Conservation (phyloP, 2,797 vertebrate species). For the Hydrolagus colliei region DNA sequence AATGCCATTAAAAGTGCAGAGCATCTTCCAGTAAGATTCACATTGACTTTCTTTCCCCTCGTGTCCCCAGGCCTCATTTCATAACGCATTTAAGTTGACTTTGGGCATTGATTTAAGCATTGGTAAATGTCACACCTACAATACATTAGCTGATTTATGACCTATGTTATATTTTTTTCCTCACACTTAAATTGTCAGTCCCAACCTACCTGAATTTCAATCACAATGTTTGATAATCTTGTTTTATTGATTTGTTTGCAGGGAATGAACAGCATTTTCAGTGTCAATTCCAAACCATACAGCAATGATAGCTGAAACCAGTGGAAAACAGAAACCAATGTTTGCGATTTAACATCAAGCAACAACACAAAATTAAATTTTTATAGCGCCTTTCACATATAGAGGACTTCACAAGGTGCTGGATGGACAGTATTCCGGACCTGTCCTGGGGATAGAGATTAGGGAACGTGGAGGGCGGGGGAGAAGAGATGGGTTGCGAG, state of each 20-base stretch:
- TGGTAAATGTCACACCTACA: background rate
- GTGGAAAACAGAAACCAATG: too few species aligned
- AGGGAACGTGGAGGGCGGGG: too few species aligned
- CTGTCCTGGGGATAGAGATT: too few species aligned
- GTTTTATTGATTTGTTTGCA: background rate
- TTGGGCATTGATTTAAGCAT: background rate
- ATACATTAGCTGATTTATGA: background rate
- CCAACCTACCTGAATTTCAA: background rate
- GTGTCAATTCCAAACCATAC: too few species aligned
- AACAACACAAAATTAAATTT: too few species aligned
- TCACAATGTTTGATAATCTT: background rate
- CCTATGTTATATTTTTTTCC: background rate
- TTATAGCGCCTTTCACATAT: too few species aligned
- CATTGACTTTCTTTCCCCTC: background rate
- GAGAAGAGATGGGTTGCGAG: too few species aligned
- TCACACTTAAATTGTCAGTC: background rate
- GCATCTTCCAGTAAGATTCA: background rate
- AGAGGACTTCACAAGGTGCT: too few species aligned
- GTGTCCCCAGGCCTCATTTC: background rate
- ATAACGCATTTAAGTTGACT: background rate
- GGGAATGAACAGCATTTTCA: background rate
- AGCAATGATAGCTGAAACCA: too few species aligned
- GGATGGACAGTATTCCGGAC: too few species aligned
- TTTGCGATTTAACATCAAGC: too few species aligned
- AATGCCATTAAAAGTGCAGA: background rate